These are phyloP conservation scores for Quadriops clusia DNA, from an alignment of 2,888 invertebrate genomes.

Conservation along the genomic window DNA sequence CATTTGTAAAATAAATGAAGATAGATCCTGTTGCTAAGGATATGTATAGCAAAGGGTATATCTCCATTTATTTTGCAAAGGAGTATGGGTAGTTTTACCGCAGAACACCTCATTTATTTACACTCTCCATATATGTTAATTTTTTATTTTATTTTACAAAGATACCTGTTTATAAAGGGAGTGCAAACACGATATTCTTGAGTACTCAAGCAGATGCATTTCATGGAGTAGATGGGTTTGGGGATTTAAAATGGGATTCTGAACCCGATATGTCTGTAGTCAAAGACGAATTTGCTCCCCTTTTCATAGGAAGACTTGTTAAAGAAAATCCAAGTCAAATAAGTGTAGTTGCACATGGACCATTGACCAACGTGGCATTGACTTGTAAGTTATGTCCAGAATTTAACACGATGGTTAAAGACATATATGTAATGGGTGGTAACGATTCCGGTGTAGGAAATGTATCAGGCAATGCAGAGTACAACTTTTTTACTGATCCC, in stretches of 20 bases:
- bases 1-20: too few species aligned
- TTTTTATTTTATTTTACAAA: constrained; percentile 32
- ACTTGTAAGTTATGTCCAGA: constrained; percentile 56
- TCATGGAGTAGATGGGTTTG: constrained; percentile 62
- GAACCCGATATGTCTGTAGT: constrained; percentile 23
- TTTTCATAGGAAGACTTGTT: constrained; percentile 44
- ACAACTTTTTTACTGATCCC: constrained; percentile 66
- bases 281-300: constrained; percentile 37
- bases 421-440: constrained; percentile 69
- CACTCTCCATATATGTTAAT: too few species aligned
- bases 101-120: too few species aligned
- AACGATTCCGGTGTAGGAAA: constrained; percentile 54
- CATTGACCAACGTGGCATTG: constrained; percentile 70
- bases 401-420: constrained; percentile 50
- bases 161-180: constrained; percentile 62
- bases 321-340: constrained; percentile 32
- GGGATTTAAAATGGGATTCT: constrained; percentile 39
- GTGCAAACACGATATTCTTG: constrained; percentile 36
- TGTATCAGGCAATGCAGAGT: constrained; percentile 52
- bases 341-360: constrained; percentile 54
- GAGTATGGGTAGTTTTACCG: too few species aligned
- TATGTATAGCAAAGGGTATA: too few species aligned
- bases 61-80: background rate
- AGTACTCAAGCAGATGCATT: constrained; percentile 34
- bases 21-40: too few species aligned